Percentiles rank a stretch among this genome's conserved stretches.
These are phyloP conservation scores for Aradus depressus DNA, from an alignment of 2,888 invertebrate genomes.

Conservation along the genomic window DNA sequence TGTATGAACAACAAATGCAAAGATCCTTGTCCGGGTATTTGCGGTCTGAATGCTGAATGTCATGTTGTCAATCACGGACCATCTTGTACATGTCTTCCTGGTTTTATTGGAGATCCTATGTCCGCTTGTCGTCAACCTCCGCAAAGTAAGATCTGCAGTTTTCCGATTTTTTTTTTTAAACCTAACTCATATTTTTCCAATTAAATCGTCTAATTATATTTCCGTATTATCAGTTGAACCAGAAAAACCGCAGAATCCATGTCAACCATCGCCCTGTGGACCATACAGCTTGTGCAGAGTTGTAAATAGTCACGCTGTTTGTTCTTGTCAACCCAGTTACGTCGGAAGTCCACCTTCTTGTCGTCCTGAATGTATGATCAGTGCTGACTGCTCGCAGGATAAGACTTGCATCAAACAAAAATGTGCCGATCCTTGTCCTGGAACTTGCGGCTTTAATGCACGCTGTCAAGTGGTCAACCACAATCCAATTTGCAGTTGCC, in stretches of 20 bases:
- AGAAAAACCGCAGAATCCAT: constrained; percentile 48
- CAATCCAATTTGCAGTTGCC: constrained; percentile 63
- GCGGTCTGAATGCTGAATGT: constrained; percentile 70
- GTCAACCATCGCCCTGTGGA: constrained; percentile 67
- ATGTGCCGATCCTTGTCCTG: constrained; percentile 61
- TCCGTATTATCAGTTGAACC: constrained; percentile 33
- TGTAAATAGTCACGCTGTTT: constrained; percentile 54
- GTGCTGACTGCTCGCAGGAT: constrained; percentile 59
- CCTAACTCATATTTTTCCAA: constrained; percentile 37
- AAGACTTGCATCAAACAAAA: constrained; percentile 63
- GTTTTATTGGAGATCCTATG: constrained; percentile 65
- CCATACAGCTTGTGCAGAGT: constrained; percentile 57
- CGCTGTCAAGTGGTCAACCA: constrained; percentile 63
- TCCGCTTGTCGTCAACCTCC: constrained; percentile 36
- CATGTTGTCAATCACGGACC: constrained; percentile 72
- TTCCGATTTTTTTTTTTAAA: constrained; percentile 35
- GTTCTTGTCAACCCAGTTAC: constrained; percentile 58
- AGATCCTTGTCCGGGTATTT: constrained; percentile 71
- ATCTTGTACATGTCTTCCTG: constrained; percentile 64
- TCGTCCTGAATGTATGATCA: constrained; percentile 63
- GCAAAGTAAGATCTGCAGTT: constrained; percentile 23
- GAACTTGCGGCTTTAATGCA: constrained; percentile 60
- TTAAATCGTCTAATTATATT: constrained; percentile 23
- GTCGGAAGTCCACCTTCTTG: constrained; percentile 62
- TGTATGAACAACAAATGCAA: constrained; percentile 76